These are phyloP conservation scores for Machimus rusticus DNA, from an alignment of 2,888 invertebrate species.

Conservation along the genomic window DNA sequence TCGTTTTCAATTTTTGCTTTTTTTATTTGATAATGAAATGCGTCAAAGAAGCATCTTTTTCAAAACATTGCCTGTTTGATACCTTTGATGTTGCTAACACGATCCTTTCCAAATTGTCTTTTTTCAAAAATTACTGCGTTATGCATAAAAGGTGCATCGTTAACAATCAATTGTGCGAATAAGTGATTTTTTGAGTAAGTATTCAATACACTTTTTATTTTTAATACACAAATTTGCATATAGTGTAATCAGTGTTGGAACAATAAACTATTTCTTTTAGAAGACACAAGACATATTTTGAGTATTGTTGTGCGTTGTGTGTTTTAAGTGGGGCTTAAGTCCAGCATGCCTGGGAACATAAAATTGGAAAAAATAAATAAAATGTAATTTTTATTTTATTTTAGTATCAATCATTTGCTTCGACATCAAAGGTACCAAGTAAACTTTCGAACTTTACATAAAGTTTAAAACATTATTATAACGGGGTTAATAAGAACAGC, in stretches of 20 bases:
- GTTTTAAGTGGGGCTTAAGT: not conserved
- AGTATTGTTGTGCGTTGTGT: not conserved
- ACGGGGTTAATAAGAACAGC: not conserved
- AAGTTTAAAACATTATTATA: not conserved
- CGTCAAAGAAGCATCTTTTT: constrained; percentile 9
- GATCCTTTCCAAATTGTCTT: not conserved
- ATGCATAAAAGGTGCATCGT: not conserved
- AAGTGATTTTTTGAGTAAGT: not conserved
- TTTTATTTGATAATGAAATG: not conserved
- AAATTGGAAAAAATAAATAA: not conserved
- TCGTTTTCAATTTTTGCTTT: not conserved
- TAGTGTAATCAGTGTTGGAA: not conserved
- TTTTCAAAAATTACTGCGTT: not conserved
- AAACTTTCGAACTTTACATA: not conserved
- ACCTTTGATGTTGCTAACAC: not conserved
- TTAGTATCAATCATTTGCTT: not conserved
- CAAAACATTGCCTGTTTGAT: not conserved
- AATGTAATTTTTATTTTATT: not conserved
- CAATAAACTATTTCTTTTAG: not conserved
- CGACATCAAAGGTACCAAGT: constrained; percentile 21
- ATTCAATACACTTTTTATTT: not conserved
- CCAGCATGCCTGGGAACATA: not conserved
- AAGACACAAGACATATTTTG: not conserved
- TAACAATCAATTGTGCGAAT: not conserved
- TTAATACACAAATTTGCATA: not conserved